Evolutionary conservation across 2,113 vertebrate genomes (phyloP).

Genomic region (Fukomys damarensis): DNA sequence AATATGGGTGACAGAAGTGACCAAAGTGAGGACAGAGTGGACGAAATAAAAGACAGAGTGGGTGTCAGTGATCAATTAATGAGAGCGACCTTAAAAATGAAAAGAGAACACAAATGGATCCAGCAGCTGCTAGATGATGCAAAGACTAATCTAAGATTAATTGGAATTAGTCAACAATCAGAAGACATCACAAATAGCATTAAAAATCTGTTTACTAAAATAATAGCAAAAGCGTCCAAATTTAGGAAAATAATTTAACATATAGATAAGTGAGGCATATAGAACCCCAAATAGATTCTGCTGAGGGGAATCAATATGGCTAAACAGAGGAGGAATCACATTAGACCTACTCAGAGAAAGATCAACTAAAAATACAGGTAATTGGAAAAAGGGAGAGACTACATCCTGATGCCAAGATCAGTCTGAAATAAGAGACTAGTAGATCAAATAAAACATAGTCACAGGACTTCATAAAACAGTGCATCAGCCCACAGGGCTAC

Average conservation of each 20-base stretch:
- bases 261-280: background rate
- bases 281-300: background rate
- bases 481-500: too few species aligned
- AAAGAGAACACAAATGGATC: background rate
- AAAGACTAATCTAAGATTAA: background rate
- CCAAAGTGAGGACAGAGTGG: background rate
- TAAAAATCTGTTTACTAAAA: background rate
- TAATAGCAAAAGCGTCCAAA: background rate
- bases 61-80: background rate
- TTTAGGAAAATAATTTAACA: background rate
- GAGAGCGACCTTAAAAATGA: background rate
- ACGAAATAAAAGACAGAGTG: background rate
- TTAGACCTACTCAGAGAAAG: too few species aligned
- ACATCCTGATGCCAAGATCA: too few species aligned
- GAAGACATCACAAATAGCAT: background rate
- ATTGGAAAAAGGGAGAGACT: too few species aligned
- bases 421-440: too few species aligned
- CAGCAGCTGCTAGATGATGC: background rate
- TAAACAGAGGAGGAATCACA: too few species aligned
- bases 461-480: too few species aligned
- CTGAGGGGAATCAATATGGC: too few species aligned
- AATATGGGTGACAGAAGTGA: background rate
- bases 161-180: background rate
- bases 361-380: too few species aligned
- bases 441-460: too few species aligned